Conservation (phyloP, 2,113 vertebrate genomes). For the Thomomys bottae region DNA sequence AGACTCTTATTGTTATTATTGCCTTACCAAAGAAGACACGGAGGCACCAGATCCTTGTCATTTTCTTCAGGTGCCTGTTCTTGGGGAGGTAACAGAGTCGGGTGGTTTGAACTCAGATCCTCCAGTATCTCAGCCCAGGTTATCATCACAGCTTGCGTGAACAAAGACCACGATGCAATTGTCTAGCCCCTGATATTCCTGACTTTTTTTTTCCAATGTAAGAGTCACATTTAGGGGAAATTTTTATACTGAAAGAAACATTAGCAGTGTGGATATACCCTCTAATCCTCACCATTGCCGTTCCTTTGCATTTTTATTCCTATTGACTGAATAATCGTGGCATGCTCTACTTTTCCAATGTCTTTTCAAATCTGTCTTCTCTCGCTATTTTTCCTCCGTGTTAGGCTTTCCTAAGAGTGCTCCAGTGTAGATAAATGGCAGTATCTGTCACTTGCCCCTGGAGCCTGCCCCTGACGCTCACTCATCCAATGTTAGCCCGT, state of each 20-base stretch:
- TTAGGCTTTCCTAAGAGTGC: not conserved
- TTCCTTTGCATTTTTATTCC: not conserved
- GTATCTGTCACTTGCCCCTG: conserved; percentile 44
- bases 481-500: conserved; percentile 44
- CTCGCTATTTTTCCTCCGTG: not conserved
- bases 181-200: conserved; percentile 62
- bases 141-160: not conserved
- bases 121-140: not conserved
- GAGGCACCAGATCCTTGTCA: not conserved
- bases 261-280: conserved; percentile 6
- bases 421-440: conserved; percentile 46
- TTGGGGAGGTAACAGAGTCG: too few species aligned
- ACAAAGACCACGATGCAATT: too few species aligned
- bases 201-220: conserved; percentile 63
- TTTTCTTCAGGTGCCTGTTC: not conserved
- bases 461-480: conserved; percentile 21
- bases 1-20: not conserved
- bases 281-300: conserved; percentile 18
- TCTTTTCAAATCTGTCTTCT: not conserved
- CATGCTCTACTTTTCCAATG: conserved; percentile 22
- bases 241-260: conserved; percentile 44
- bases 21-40: not conserved
- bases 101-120: not conserved
- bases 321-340: conserved; percentile 34
- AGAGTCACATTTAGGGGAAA: conserved; percentile 64